Evolutionary conservation across 1,140 invertebrate species (phyloP).

Genomic region (Halesus radiatus): DNA sequence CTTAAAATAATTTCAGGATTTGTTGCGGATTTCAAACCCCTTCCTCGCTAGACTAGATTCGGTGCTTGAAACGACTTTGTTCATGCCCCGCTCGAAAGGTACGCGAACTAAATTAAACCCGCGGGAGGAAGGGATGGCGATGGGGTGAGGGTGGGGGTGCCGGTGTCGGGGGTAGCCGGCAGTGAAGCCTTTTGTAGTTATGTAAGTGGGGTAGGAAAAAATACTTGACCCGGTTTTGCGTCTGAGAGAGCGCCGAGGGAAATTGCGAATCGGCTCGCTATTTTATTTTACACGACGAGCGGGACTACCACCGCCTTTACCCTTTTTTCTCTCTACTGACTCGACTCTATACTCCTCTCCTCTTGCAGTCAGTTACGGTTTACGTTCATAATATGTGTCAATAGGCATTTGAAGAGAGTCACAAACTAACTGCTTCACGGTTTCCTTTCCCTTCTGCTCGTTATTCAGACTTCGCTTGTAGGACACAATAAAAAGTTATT

Average conservation of each 20-base stretch:
- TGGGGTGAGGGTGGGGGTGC: neutral
- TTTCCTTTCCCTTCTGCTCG: no score
- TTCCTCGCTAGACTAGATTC: neutral
- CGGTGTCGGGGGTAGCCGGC: neutral
- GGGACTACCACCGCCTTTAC: neutral
- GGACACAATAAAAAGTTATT: no score
- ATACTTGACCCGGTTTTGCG: constrained; percentile 36
- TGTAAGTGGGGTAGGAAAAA: constrained; percentile 35
- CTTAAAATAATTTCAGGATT: no score
- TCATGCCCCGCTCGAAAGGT: neutral
- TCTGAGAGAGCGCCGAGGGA: neutral
- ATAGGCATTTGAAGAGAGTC: no score
- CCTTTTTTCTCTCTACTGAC: neutral
- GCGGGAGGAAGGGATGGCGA: neutral
- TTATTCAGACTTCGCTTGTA: no score
- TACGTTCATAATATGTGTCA: no score
- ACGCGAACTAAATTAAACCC: constrained; percentile 21
- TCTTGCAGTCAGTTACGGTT: no score
- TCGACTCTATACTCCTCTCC: no score
- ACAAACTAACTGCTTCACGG: no score
- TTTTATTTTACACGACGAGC: neutral
- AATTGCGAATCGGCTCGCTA: neutral
- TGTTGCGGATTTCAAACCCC: neutral
- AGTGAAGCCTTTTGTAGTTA: constrained; percentile 21
- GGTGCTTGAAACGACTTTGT: neutral